Conservation (phyloP, 2,888 invertebrate genomes). For the Iphiclides podalirius region DNA sequence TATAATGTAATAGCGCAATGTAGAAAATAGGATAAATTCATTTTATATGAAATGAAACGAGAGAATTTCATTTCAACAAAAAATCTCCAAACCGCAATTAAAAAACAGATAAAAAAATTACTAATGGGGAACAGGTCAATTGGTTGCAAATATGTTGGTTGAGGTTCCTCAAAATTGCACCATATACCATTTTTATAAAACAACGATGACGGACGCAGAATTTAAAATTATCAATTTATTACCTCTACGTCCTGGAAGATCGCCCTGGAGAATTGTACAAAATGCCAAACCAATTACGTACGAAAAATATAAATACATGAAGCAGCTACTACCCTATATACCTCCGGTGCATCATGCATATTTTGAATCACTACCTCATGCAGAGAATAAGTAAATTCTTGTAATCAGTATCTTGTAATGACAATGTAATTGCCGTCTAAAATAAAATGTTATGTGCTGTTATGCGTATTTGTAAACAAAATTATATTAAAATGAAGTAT, state of each 20-base stretch:
- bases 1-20: conserved; percentile 14
- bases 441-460: conserved; percentile 19
- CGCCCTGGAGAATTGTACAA: conserved; percentile 19
- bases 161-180: conserved; percentile 20
- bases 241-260: conserved; percentile 16
- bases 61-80: conserved; percentile 26
- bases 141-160: conserved; percentile 13
- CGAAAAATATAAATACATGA: conserved; percentile 18
- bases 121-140: conserved; percentile 3
- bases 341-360: conserved; percentile 20
- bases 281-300: conserved; percentile 15
- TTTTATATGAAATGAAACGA: conserved; percentile 4
- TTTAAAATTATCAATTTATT: conserved; percentile 22
- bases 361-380: conserved; percentile 17
- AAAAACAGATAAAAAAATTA: conserved; percentile 11
- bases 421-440: conserved; percentile 17
- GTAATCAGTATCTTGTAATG: conserved; percentile 20
- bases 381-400: conserved; percentile 20
- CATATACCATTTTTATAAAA: conserved; percentile 23
- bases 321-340: conserved; percentile 16
- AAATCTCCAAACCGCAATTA: conserved; percentile 9
- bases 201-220: conserved; percentile 21
- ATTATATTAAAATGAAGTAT: conserved; percentile 19
- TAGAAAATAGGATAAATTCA: conserved; percentile 9
- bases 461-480: conserved; percentile 24